Percentiles rank a stretch among this genome's conserved stretches.
phyloP scores from a whole-genome alignment of 2,797 vertebrate genomes.

The Clarias laeviceps region DNA sequence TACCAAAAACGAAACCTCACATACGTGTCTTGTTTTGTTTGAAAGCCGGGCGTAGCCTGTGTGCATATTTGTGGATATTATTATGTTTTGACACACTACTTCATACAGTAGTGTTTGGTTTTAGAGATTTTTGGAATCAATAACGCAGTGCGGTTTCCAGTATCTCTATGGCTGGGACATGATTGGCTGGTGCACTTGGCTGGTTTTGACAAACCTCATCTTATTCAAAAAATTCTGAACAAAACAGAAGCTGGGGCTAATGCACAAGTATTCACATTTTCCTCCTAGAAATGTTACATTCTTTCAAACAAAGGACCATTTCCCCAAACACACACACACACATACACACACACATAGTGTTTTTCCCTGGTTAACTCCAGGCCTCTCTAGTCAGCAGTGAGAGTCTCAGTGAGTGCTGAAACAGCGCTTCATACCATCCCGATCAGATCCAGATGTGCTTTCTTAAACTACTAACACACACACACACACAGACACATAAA shows the following conservation, averaged over 20 bases:
- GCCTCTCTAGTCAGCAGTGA: slow-evolving; percentile 66
- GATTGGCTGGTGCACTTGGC: background rate
- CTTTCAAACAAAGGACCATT: background rate
- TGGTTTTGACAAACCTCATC: background rate
- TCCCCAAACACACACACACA: background rate
- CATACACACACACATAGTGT: slow-evolving; percentile 13
- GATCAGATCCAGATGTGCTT: slow-evolving; percentile 58
- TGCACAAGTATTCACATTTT: background rate
- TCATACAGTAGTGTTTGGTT: background rate
- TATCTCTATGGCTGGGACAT: background rate
- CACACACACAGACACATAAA: slow-evolving; percentile 5
- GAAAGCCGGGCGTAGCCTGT: background rate
- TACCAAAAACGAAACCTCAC: background rate
- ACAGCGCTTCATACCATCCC: slow-evolving; percentile 56
- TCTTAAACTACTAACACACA: slow-evolving; percentile 18
- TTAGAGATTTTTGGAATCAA: background rate
- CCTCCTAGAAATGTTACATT: background rate
- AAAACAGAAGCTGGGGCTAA: background rate
- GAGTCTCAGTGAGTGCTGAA: slow-evolving; percentile 71
- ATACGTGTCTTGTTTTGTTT: background rate
- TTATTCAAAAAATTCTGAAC: background rate
- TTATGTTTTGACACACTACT: background rate
- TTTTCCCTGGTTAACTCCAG: slow-evolving; percentile 54
- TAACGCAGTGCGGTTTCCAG: background rate
- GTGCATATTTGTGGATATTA: background rate